Evolutionary conservation across 1,140 invertebrate species (phyloP).

Genomic region (Papilio helenus): DNA sequence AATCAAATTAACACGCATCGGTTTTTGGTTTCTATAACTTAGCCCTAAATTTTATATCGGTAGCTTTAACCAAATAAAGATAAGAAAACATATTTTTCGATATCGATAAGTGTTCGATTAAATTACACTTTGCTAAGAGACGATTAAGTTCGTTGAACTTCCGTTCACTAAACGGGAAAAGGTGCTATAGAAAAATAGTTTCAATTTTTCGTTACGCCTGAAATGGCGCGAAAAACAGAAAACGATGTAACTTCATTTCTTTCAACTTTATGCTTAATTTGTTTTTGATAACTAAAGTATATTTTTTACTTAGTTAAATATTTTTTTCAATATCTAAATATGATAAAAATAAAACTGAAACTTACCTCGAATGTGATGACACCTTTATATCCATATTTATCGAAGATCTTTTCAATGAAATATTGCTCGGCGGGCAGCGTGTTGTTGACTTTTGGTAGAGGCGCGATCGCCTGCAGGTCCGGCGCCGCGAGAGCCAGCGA

Average conservation of each 20-base stretch:
- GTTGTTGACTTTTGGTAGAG: constrained; percentile 51
- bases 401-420: constrained; percentile 84
- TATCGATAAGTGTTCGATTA: constrained; percentile 58
- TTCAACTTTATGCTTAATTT: neutral
- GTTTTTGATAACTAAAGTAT: neutral
- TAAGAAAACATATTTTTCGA: constrained; percentile 58
- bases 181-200: constrained; percentile 60
- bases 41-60: constrained; percentile 44
- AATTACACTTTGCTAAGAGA: constrained; percentile 48
- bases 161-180: constrained; percentile 71
- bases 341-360: constrained; percentile 43
- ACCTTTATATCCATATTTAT: constrained; percentile 84
- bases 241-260: neutral
- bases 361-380: constrained; percentile 85
- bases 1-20: constrained; percentile 32
- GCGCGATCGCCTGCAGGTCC: constrained; percentile 38
- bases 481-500: constrained; percentile 49
- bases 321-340: neutral
- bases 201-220: constrained; percentile 49
- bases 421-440: constrained; percentile 74
- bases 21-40: constrained; percentile 38
- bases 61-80: constrained; percentile 64
- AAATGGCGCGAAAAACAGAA: constrained; percentile 20
- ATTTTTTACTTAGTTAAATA: neutral
- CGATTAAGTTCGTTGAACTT: constrained; percentile 75